phyloP scores from a whole-genome alignment of 1,140 invertebrate genomes.

The Micrasema longulum region DNA sequence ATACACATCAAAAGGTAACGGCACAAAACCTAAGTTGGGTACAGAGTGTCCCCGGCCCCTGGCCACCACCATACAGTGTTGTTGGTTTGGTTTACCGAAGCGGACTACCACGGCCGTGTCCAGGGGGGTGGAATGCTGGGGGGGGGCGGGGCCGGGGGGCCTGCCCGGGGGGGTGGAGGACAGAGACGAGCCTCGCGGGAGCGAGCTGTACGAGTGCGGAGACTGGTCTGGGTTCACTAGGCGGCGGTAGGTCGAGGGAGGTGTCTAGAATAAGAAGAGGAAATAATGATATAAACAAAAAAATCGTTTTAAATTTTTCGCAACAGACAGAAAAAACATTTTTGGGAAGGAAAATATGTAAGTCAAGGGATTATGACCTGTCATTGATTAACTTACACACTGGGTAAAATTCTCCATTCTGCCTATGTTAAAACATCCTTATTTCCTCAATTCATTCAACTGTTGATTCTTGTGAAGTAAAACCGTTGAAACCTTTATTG shows the following conservation, averaged over 20 bases:
- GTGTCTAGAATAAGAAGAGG: slow-evolving; percentile 75
- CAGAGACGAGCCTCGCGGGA: slow-evolving; percentile 77
- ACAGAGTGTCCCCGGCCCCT: slow-evolving; percentile 84
- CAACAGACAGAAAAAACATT: too few relatives aligned
- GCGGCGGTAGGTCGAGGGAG: slow-evolving; percentile 75
- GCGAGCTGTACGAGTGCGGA: slow-evolving; percentile 81
- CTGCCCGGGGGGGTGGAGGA: slow-evolving; percentile 51
- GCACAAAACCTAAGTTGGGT: slow-evolving; percentile 85
- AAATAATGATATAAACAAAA: too few relatives aligned
- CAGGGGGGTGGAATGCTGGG: slow-evolving; percentile 79
- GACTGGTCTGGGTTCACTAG: slow-evolving; percentile 69
- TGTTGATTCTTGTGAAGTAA: too few relatives aligned
- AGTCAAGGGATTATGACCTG: too few relatives aligned
- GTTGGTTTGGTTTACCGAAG: slow-evolving; percentile 57
- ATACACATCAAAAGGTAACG: slow-evolving; percentile 48
- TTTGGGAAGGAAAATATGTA: too few relatives aligned
- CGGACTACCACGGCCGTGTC: slow-evolving; percentile 62
- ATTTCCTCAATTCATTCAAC: too few relatives aligned
- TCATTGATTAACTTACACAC: too few relatives aligned
- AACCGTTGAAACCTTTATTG: too few relatives aligned
- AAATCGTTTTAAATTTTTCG: too few relatives aligned
- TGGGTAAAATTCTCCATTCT: too few relatives aligned
- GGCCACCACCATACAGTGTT: slow-evolving; percentile 72
- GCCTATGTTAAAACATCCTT: too few relatives aligned
- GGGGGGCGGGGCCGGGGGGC: slow-evolving; percentile 59